Conservation (phyloP, 2,113 vertebrate genomes). For the Python bivittatus region DNA sequence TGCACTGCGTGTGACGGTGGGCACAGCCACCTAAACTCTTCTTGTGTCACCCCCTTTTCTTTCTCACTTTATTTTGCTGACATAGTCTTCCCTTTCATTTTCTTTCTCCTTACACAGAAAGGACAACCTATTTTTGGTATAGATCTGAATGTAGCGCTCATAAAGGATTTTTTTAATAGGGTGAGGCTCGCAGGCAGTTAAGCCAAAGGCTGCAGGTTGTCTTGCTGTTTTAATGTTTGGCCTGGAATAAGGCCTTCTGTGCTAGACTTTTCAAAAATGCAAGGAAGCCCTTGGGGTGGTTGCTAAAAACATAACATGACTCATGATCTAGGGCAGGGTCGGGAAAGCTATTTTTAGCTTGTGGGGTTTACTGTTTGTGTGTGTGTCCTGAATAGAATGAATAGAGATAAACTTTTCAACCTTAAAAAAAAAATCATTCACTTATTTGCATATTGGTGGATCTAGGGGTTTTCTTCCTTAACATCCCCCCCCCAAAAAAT, state of each 20-base stretch:
- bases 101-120: not conserved
- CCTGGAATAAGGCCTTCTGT: not conserved
- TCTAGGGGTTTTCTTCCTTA: not conserved
- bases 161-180: not conserved
- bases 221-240: not conserved
- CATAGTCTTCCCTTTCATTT: not conserved
- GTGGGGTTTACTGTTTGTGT: not conserved
- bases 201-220: not conserved
- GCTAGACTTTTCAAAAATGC: not conserved
- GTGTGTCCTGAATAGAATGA: not conserved
- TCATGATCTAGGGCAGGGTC: not conserved
- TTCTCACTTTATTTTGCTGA: not conserved
- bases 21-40: not conserved
- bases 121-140: not conserved
- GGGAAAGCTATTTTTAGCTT: not conserved
- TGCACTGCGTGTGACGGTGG: not conserved
- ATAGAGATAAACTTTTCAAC: not conserved
- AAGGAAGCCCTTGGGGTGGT: not conserved
- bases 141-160: not conserved
- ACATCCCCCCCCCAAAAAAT: not conserved
- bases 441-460: not conserved
- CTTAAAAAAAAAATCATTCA: too few species aligned
- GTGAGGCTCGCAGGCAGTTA: not conserved
- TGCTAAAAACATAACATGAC: not conserved
- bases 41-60: not conserved